phyloP scores from a whole-genome alignment of 1,140 invertebrate species.

The Homarus americanus region DNA sequence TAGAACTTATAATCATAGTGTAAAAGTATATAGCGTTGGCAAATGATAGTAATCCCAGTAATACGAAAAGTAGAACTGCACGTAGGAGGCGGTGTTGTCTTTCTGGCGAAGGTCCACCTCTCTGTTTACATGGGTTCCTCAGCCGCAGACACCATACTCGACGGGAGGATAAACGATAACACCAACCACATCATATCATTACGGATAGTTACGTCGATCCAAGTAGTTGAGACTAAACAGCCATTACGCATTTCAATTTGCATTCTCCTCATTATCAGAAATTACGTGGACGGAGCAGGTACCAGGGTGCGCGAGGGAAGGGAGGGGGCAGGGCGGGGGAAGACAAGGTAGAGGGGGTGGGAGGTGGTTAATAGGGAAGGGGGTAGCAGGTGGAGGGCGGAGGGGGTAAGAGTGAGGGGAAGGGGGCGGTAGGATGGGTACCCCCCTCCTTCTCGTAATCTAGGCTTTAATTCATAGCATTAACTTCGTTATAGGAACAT shows the following conservation, averaged over 20 bases:
- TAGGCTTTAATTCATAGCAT: conserved; percentile 39
- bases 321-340: background rate
- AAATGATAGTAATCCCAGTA: background rate
- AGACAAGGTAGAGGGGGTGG: background rate
- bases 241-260: conserved; percentile 42
- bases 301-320: background rate
- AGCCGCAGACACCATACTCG: background rate
- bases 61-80: background rate
- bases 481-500: conserved; percentile 47
- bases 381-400: background rate
- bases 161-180: background rate
- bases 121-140: background rate
- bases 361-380: background rate
- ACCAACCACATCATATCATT: conserved; percentile 1
- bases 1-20: background rate
- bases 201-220: background rate
- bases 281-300: conserved; percentile 8
- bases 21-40: background rate
- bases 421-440: conserved; percentile 10
- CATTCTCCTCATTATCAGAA: conserved; percentile 43
- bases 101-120: background rate
- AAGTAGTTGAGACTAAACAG: background rate
- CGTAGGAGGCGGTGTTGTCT: background rate
- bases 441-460: conserved; percentile 18
- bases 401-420: background rate